phyloP scores from a whole-genome alignment of 2,113 vertebrate genomes.

The Myotis brandtii region DNA sequence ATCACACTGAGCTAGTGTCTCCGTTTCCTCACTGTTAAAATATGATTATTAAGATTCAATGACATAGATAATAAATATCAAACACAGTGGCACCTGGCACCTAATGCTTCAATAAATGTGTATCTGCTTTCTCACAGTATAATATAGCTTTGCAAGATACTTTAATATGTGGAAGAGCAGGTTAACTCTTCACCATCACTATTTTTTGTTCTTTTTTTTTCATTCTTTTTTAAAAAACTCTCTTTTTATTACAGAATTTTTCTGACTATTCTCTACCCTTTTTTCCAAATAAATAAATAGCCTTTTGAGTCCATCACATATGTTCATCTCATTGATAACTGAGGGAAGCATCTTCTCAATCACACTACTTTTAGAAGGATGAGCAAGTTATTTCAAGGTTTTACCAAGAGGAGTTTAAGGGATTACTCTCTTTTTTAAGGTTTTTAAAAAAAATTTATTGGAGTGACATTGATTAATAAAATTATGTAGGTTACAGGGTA shows the following conservation, averaged over 20 bases:
- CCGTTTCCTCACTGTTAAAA: background rate
- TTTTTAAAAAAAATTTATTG: background rate
- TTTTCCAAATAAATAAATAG: background rate
- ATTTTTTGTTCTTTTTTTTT: background rate
- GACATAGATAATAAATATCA: background rate
- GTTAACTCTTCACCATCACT: background rate
- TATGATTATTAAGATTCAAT: background rate
- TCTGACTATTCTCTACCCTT: background rate
- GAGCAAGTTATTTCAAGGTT: conserved; percentile 13
- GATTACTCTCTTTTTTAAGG: background rate
- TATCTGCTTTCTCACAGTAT: background rate
- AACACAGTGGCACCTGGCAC: background rate
- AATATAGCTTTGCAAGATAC: background rate
- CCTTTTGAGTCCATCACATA: background rate
- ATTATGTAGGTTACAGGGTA: background rate
- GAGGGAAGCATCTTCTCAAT: background rate
- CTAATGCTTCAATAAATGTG: background rate
- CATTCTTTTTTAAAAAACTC: background rate
- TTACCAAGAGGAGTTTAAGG: background rate
- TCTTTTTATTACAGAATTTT: conserved; percentile 14
- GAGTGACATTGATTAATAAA: background rate
- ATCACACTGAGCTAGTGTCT: background rate
- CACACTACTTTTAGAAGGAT: background rate
- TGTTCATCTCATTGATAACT: conserved; percentile 31
- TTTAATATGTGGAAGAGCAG: background rate